Percentiles rank a stretch among this genome's conserved stretches.
Conservation (phyloP, 2,113 vertebrate genomes). For the Mustelus asterias region DNA sequence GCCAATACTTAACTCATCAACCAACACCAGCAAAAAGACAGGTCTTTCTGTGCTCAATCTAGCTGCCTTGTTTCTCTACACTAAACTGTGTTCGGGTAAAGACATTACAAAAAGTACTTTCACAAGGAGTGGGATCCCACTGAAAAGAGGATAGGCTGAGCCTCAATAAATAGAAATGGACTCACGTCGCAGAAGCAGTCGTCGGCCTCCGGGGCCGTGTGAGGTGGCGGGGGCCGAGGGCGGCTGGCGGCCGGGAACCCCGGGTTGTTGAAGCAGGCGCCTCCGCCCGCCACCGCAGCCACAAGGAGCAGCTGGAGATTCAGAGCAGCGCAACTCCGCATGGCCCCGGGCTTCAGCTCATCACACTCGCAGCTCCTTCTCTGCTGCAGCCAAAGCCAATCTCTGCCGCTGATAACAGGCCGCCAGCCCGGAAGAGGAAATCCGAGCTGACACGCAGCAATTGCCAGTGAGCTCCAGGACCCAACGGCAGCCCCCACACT, state of each 20-base stretch:
- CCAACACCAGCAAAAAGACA: background rate
- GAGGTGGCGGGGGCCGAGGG: background rate
- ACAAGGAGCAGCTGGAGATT: background rate
- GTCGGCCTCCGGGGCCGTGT: background rate
- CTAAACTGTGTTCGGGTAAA: too few relatives aligned
- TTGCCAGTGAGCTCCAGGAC: background rate
- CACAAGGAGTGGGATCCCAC: background rate
- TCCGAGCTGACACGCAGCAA: background rate
- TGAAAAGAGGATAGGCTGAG: background rate
- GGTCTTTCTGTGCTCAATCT: background rate
- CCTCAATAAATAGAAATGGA: background rate
- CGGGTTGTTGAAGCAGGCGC: background rate
- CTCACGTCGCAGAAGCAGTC: slow-evolving; percentile 31
- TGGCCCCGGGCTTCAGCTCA: background rate
- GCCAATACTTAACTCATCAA: background rate
- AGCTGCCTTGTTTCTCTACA: background rate
- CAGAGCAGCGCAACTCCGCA: background rate
- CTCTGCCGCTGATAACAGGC: background rate
- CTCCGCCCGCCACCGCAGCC: background rate
- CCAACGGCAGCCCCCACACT: background rate
- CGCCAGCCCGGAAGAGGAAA: background rate
- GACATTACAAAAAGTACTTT: too few relatives aligned
- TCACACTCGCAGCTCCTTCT: background rate
- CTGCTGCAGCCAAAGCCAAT: too few relatives aligned
- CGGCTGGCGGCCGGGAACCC: too few relatives aligned